Base-by-base conservation (phyloP, 1,140 invertebrate genomes). In the Physella acuta region DNA sequence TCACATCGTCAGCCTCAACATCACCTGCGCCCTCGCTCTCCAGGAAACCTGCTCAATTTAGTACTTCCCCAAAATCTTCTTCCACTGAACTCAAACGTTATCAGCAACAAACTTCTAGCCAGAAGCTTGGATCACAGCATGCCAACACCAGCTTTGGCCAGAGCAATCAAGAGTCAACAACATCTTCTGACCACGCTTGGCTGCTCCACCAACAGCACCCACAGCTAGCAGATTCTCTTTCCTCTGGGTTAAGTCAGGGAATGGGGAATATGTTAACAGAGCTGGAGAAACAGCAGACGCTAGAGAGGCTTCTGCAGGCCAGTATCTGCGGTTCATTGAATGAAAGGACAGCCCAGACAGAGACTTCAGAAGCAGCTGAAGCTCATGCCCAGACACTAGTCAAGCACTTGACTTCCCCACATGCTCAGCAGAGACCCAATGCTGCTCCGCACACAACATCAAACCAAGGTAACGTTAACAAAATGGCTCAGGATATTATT, bases 231-330 rank as follows among this genome's bases (percentile, higher is more conserved):
- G 34, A 37, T 56, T 28, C 20, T 67, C 34, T 16, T 1, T 30
- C 64, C 5, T 24, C 24, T 24, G 20, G 51, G 2, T 52, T 26
- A 24, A 14, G 8, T 24, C 8, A 24, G 8, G 53, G 53, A 24
- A 8, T 55, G 17, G 49, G 28, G n/a, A 49, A 64, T 4, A 3
- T 52, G 3, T 14, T 24, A 2, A 8, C 62, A 5, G 52, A 26
- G 3, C n/a, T 56, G 11, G 53, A 67, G 20, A 67, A 67, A 39
- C 64, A 67, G 16, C 64, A 55, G 34, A 20, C 53, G 3, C 16
- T 56, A 31, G 51, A 67, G 24, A 67, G 36, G 28, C 64, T 67
- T 37, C n/a, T 67, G 2, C 64, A 67, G 36, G 52, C 64, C 44
- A 56, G 17, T 37, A 28, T 37, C 0, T 24, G 34, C 30, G 30